These are phyloP conservation scores for Phenacoccus solenopsis DNA, from an alignment of 1,140 invertebrate genomes.

Conservation along the genomic window DNA sequence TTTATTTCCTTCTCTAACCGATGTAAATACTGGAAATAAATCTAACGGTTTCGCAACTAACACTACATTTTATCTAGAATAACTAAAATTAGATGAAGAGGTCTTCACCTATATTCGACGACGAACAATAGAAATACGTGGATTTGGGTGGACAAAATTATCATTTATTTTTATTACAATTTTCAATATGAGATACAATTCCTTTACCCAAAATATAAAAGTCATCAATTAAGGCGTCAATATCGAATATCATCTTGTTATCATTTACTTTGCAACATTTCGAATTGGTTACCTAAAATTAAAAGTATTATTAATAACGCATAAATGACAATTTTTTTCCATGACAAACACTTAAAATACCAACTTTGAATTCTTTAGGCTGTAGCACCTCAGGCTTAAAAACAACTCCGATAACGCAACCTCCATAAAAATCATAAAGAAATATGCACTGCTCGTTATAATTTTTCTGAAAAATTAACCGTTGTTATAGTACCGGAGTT, in stretches of 20 bases:
- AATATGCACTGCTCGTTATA: slow-evolving; percentile 72
- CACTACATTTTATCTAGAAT: too few relatives aligned
- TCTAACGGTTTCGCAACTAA: too few relatives aligned
- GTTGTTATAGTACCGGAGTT: not conserved
- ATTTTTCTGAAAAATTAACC: slow-evolving; percentile 13
- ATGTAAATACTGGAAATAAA: too few relatives aligned
- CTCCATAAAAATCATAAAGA: slow-evolving; percentile 77
- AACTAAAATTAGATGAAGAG: too few relatives aligned
- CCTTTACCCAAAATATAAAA: slow-evolving; percentile 26
- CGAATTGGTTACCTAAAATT: slow-evolving; percentile 23
- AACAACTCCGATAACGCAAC: slow-evolving; percentile 61
- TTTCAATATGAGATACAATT: slow-evolving; percentile 24
- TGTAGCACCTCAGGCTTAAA: slow-evolving; percentile 58
- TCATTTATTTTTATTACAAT: slow-evolving; percentile 19
- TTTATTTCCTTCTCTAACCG: too few relatives aligned
- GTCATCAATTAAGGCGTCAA: slow-evolving; percentile 27
- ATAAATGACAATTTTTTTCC: too few relatives aligned
- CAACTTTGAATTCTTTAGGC: slow-evolving; percentile 55
- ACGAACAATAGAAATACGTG: not conserved
- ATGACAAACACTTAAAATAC: not conserved
- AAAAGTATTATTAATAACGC: slow-evolving; percentile 4
- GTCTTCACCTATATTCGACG: too few relatives aligned
- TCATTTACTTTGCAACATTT: slow-evolving; percentile 22
- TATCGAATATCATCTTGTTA: slow-evolving; percentile 22
- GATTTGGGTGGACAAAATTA: not conserved